Conservation (phyloP, 2,888 invertebrate genomes). For the Aromia moschata region DNA sequence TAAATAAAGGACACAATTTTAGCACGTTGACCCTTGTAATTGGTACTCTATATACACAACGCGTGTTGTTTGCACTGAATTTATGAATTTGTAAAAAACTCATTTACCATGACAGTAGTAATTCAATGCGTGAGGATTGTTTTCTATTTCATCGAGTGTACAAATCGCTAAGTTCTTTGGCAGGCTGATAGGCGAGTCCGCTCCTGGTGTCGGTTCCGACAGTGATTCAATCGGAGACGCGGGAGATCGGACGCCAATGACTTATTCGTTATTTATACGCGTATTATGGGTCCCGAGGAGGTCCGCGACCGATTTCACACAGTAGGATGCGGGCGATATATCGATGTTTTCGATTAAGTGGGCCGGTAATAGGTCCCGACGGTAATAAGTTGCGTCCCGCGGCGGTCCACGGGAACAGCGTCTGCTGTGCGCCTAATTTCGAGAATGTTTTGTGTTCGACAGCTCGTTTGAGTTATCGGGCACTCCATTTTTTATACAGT, state of each 20-base stretch:
- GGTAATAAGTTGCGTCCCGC: constrained; percentile 40
- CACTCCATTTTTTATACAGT: no score
- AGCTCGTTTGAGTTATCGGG: constrained; percentile 16
- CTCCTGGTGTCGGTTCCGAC: constrained; percentile 2
- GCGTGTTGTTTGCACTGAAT: no score
- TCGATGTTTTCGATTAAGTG: constrained; percentile 44
- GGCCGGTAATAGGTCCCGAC: constrained; percentile 35
- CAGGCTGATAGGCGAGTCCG: no score
- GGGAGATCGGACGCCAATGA: constrained; percentile 5
- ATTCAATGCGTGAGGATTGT: no score
- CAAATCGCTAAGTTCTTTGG: no score
- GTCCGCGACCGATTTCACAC: constrained; percentile 34
- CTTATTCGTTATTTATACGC: constrained; percentile 11
- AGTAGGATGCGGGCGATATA: constrained; percentile 39
- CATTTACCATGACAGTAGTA: no score
- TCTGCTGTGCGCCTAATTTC: constrained; percentile 23
- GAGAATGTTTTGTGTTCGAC: constrained; percentile 20
- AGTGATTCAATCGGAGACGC: constrained; percentile 11
- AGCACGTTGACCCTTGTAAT: no score
- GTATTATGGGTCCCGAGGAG: no score
- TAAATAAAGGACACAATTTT: no score
- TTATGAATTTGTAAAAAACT: no score
- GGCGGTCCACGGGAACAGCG: constrained; percentile 31
- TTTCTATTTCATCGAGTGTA: no score
- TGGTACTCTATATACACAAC: no score